Evolutionary conservation across 2,888 invertebrate species (phyloP), one percentile per base, ranked within the genome.

Genomic region (Nesidiocoris tenuis): DNA sequence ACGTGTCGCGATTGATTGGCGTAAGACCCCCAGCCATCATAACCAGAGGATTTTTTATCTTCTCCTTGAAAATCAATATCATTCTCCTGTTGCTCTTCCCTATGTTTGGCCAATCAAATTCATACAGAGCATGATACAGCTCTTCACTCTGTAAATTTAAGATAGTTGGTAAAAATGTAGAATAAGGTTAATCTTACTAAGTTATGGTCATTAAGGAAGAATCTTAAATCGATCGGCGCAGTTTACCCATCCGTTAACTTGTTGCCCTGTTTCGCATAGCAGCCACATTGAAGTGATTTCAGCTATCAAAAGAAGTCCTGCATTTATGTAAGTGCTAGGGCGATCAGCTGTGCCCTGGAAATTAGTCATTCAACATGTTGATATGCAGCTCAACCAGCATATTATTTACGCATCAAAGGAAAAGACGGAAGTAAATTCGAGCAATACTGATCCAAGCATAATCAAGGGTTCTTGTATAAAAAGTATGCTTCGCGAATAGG

Each of bases 221-320:
- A n/a, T n/a, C n/a, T n/a, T n/a, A n/a, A n/a, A n/a, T n/a, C n/a
- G n/a, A n/a, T n/a, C n/a, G n/a, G n/a, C n/a, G n/a, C n/a, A n/a
- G n/a, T n/a, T n/a, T 39, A 65, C 65, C 67, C 56, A 56, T 1
- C 9, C 25, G n/a, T 21, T 56, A 1, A 68, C 67, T 16, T 56
- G 19, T 17, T 68, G 56, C 56, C 67, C 67, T 16, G 67, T 68
- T 68, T 68, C n/a, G n/a, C n/a, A n/a, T n/a, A n/a, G n/a, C n/a
- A n/a, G n/a, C n/a, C n/a, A n/a, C n/a, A n/a, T n/a, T 57, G 22
- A 68, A 12, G 57, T 16, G 3, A 68, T 57, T 19, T 68, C 67
- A 7, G 67, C 67, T 1, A 56, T 18, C 2, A 68, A 25, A 16
- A 68, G 57, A 1, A 68, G 67, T 16, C 19, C 19, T n/a, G 56